Evolutionary conservation across 2,113 vertebrate genomes (phyloP).

Genomic region (Sphyrna mokarran): DNA sequence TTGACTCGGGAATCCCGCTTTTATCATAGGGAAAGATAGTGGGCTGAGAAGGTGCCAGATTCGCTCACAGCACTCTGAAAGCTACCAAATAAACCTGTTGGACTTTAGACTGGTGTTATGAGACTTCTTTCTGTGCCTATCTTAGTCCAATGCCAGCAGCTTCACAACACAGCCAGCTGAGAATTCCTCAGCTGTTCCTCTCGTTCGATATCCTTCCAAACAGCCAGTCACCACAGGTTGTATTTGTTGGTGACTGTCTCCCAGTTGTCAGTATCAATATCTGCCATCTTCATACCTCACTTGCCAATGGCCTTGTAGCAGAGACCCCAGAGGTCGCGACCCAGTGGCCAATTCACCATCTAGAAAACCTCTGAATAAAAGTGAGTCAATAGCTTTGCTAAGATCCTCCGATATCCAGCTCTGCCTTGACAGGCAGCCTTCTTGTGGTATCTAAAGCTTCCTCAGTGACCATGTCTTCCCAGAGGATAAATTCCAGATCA

Average conservation of each 20-base stretch:
- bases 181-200: background rate
- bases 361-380: background rate
- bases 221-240: background rate
- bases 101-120: too few relatives aligned
- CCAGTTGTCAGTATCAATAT: background rate
- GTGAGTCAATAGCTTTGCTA: too few relatives aligned
- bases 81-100: too few relatives aligned
- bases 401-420: too few relatives aligned
- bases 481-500: too few relatives aligned
- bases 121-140: too few relatives aligned
- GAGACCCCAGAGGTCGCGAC: background rate
- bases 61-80: background rate
- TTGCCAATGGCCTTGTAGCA: background rate
- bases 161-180: background rate
- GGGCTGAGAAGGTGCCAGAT: background rate
- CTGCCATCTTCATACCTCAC: background rate
- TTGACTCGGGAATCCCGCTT: background rate
- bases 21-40: background rate
- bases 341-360: background rate
- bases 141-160: too few relatives aligned
- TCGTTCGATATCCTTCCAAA: background rate
- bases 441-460: too few relatives aligned
- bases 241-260: background rate
- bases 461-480: too few relatives aligned
- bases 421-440: too few relatives aligned